Evolutionary conservation across 2,113 vertebrate species (phyloP).

Genomic region (Epinephelus fuscoguttatus): DNA sequence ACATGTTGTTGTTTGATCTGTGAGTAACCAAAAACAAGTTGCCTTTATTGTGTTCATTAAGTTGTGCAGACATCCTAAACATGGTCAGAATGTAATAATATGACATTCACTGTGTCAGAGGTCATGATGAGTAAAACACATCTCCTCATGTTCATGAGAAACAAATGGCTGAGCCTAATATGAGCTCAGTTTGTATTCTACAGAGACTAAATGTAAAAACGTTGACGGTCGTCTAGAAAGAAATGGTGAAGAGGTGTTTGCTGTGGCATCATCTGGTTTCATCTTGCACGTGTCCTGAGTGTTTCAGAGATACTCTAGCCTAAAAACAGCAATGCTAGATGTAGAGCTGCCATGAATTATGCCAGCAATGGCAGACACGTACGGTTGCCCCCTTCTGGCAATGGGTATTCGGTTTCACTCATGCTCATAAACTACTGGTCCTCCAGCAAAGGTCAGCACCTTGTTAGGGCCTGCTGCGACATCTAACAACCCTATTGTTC

Average conservation of each 20-base stretch:
- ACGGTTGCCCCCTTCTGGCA: slow-evolving; percentile 67
- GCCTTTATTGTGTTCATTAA: not conserved
- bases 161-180: too few relatives aligned
- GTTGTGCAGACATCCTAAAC: slow-evolving; percentile 23
- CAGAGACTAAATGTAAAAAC: too few relatives aligned
- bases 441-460: slow-evolving; percentile 73
- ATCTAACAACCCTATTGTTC: slow-evolving; percentile 60
- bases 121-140: too few relatives aligned
- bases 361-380: slow-evolving; percentile 79
- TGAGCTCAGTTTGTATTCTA: too few relatives aligned
- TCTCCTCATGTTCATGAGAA: too few relatives aligned
- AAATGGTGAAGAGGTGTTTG: slow-evolving; percentile 51
- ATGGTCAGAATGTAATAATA: slow-evolving; percentile 37
- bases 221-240: slow-evolving; percentile 47
- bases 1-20: too few relatives aligned
- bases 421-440: slow-evolving; percentile 65
- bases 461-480: slow-evolving; percentile 71
- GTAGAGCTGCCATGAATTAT: slow-evolving; percentile 77
- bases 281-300: slow-evolving; percentile 63
- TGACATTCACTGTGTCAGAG: not conserved
- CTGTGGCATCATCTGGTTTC: slow-evolving; percentile 67
- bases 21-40: too few relatives aligned
- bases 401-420: slow-evolving; percentile 72
- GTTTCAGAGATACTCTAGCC: slow-evolving; percentile 70
- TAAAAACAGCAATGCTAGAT: slow-evolving; percentile 80